Percentiles rank a stretch among this genome's conserved stretches.
phyloP scores from a whole-genome alignment of 2,888 invertebrate species.

The Xestoiulus laeticollis region DNA sequence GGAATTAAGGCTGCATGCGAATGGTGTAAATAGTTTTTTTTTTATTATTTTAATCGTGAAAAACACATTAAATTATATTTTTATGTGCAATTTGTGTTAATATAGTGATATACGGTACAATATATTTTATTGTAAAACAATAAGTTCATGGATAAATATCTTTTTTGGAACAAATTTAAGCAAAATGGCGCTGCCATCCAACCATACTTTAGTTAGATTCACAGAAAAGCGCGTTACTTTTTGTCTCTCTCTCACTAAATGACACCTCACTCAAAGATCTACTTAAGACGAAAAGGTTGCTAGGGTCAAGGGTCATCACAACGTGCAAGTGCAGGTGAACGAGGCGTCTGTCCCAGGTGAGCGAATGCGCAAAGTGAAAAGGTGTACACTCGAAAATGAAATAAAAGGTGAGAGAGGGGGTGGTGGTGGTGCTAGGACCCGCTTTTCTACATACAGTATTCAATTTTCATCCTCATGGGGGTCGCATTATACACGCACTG shows the following conservation, averaged over 20 bases:
- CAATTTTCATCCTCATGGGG: neutral
- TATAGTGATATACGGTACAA: no score
- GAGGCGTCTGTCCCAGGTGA: conserved; percentile 1
- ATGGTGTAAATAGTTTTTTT: no score
- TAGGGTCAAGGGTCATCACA: neutral
- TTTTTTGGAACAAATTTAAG: no score
- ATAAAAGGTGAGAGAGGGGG: neutral
- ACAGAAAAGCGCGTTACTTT: neutral
- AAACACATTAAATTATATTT: no score
- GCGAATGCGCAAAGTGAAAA: neutral
- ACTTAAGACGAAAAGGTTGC: neutral
- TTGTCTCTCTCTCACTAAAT: neutral
- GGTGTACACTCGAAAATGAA: conserved; percentile 10
- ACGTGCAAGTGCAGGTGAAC: neutral
- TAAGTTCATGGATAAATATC: no score
- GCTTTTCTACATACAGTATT: neutral
- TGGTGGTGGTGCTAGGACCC: neutral
- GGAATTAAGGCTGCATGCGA: no score
- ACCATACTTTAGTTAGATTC: no score
- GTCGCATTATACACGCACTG: neutral
- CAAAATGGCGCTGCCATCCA: no score
- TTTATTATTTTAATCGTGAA: no score
- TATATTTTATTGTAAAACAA: no score
- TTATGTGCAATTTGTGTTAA: no score
- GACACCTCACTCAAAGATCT: neutral